Evolutionary conservation across 1,140 invertebrate species (phyloP), one percentile per base, ranked within the genome.

Genomic region (Drosophila bifasciata): DNA sequence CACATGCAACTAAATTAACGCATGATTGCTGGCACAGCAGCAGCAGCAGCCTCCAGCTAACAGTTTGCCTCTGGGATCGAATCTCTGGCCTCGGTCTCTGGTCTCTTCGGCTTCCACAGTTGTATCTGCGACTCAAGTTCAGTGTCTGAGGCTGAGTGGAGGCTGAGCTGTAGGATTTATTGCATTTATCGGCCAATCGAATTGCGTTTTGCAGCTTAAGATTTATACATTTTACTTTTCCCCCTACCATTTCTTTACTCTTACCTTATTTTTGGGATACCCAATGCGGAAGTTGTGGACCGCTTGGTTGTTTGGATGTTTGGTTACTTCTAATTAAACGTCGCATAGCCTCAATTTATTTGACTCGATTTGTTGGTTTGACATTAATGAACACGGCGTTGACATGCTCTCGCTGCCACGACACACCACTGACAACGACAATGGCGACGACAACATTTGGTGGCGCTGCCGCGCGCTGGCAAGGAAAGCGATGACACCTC

Each of bases 1-100:
- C 70, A 52, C 81, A 85, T 86, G 81, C 83, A 85, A 85, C 81
- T 85, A 85, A 85, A 85, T 85, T 85, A 85, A 85, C 81, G 83
- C 81, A 85, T 88, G 81, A 85, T 88, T 81, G 81, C 81, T 59
- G 69, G 53, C 48, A 58, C 64, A 52, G 73, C 51, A 58, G 58
- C 51, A 51, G 58, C 46, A 45, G 58, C 45, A 78, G 57, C 56
- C 46, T 32, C 61, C 36, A 17, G 16, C 25, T 39, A 50, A 8
- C 39, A 52, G 44, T n/a, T n/a, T 44, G 21, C 50, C 28, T 16
- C 49, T 32, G 23, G 13, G 28, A 56, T 56, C 50, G 13, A 16
- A 56, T 56, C 50, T 28, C 8, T 8, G 28, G 28, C 28, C 3
- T 9, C 41, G 19, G 36, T 9, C 43, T 17, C 3, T 1, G 17